Conservation (phyloP, 2,113 vertebrate genomes). For the Uria aalge region DNA sequence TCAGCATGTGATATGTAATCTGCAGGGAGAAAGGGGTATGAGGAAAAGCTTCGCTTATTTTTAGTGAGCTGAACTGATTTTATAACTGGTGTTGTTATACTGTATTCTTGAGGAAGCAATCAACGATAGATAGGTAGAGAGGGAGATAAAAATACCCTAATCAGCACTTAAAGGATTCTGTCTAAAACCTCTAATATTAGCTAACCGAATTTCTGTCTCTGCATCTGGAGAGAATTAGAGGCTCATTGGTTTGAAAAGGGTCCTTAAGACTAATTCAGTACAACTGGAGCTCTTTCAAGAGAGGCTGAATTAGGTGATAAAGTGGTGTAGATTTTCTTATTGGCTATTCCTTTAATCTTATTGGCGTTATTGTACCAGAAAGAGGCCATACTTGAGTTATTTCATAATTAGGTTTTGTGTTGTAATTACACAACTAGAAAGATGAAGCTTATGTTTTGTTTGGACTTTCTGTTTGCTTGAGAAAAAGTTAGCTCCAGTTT, state of each 20-base stretch:
- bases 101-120: neutral
- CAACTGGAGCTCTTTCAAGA: neutral
- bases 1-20: neutral
- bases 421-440: neutral
- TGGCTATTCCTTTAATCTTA: neutral
- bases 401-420: neutral
- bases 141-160: neutral
- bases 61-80: neutral
- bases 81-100: neutral
- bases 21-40: neutral
- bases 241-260: neutral
- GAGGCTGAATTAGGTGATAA: neutral
- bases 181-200: neutral
- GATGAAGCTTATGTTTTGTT: neutral
- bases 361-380: neutral
- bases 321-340: neutral
- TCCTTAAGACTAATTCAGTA: constrained; percentile 9
- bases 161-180: neutral
- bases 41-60: neutral
- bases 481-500: neutral
- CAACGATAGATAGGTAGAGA: neutral
- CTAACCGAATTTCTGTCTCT: constrained; percentile 5
- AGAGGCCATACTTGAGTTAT: neutral
- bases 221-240: constrained; percentile 59
- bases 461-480: neutral